phyloP scores from a whole-genome alignment of 2,113 vertebrate species.

The Myotis brandtii region DNA sequence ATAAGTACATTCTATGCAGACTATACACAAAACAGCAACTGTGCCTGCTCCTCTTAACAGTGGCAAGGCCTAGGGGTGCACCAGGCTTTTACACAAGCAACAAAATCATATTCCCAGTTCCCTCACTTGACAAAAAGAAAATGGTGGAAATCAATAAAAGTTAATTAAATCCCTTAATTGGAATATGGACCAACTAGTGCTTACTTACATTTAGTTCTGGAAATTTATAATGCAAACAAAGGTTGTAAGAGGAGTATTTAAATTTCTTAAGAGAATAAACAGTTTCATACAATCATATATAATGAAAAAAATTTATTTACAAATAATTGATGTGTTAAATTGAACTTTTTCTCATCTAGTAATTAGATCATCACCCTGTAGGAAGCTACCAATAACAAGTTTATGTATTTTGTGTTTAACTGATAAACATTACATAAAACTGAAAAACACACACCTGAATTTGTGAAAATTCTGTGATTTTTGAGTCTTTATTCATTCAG shows the following conservation, averaged over 20 bases:
- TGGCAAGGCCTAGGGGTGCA: background rate
- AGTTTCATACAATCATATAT: constrained; percentile 36
- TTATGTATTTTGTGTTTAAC: constrained; percentile 15
- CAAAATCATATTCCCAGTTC: background rate
- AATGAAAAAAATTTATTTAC: constrained; percentile 34
- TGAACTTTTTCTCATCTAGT: background rate
- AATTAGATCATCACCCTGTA: background rate
- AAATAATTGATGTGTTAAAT: constrained; percentile 26
- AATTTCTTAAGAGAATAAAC: background rate
- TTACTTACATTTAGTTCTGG: constrained; percentile 19
- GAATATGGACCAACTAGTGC: background rate
- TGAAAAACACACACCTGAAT: background rate
- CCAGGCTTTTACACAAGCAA: background rate
- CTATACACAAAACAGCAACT: background rate
- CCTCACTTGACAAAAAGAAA: background rate
- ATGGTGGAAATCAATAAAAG: background rate
- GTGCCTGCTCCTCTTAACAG: background rate
- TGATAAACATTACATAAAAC: background rate
- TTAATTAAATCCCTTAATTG: constrained; percentile 32
- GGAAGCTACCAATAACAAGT: background rate
- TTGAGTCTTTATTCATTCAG: background rate
- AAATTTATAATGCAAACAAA: constrained; percentile 25
- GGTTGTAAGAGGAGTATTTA: background rate
- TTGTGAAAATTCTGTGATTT: background rate
- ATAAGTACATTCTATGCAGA: background rate